Conservation (phyloP, 2,113 vertebrate species). For the Montifringilla adamsi region DNA sequence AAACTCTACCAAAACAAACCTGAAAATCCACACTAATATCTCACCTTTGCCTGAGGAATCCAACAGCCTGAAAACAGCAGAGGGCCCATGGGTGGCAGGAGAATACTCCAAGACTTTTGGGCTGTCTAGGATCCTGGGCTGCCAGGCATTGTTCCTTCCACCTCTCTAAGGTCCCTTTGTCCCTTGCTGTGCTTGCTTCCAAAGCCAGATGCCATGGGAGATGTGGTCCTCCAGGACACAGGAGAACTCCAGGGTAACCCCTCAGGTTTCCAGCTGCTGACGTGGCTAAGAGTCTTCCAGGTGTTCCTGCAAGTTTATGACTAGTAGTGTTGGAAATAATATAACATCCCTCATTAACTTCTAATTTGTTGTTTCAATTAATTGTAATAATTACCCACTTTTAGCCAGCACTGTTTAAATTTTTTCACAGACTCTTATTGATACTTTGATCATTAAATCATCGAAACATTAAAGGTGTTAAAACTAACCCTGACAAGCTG, state of each 20-base stretch:
- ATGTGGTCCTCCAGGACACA: background rate
- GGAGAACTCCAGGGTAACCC: background rate
- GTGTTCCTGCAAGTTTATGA: background rate
- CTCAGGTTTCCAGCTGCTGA: background rate
- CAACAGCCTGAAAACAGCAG: background rate
- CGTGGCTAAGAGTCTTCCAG: background rate
- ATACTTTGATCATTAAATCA: background rate
- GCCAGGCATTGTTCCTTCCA: background rate
- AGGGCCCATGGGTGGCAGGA: no score
- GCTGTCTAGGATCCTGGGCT: background rate
- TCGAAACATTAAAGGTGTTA: background rate
- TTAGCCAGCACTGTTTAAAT: background rate
- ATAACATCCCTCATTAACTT: background rate
- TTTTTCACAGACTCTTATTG: background rate
- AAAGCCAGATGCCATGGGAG: background rate
- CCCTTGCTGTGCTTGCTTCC: background rate
- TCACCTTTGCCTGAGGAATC: background rate
- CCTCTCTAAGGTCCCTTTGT: background rate
- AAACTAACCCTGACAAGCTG: background rate
- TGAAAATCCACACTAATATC: fast-evolving
- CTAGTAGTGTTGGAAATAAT: background rate
- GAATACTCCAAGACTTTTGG: background rate
- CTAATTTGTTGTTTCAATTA: background rate
- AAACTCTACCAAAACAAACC: background rate
- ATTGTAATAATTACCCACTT: background rate